These are phyloP conservation scores for Palythoa caribaeorum DNA, from an alignment of 92 coral and sea anemone genomes.

Conservation along the genomic window DNA sequence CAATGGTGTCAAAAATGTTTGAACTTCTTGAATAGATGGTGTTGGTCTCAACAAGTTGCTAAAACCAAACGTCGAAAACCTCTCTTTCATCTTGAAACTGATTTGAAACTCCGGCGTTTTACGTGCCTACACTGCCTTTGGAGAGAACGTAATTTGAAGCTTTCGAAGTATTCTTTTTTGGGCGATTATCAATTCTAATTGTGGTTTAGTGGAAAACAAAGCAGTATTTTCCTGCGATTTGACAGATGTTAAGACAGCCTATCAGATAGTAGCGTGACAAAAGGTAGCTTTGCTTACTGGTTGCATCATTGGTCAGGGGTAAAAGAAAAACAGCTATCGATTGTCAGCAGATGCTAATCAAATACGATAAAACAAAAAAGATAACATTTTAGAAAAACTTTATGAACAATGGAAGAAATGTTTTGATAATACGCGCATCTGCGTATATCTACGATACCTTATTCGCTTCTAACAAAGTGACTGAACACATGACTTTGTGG, in stretches of 20 bases:
- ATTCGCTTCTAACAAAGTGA: neutral
- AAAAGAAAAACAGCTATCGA: neutral
- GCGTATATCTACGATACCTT: neutral
- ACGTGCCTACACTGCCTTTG: neutral
- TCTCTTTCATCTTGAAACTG: neutral
- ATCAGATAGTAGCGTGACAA: conserved; percentile 35
- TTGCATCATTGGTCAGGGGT: conserved; percentile 18
- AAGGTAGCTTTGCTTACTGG: conserved; percentile 16
- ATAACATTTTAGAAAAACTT: neutral
- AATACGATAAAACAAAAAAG: neutral
- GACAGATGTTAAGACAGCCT: conserved; percentile 38
- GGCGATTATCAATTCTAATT: conserved; percentile 41
- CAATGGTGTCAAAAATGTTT: conserved; percentile 62
- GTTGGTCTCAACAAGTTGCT: conserved; percentile 16
- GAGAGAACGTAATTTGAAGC: conserved; percentile 19
- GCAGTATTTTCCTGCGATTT: conserved; percentile 27
- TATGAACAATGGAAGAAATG: neutral
- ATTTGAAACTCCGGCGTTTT: neutral
- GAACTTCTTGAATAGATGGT: neutral
- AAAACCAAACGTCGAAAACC: neutral
- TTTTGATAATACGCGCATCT: neutral
- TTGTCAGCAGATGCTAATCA: neutral
- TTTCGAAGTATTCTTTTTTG: conserved; percentile 18
- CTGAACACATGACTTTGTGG: neutral
- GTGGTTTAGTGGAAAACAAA: conserved; percentile 36